Evolutionary conservation across 2,113 vertebrate genomes (phyloP).

Genomic region (Herpailurus yagouaroundi): DNA sequence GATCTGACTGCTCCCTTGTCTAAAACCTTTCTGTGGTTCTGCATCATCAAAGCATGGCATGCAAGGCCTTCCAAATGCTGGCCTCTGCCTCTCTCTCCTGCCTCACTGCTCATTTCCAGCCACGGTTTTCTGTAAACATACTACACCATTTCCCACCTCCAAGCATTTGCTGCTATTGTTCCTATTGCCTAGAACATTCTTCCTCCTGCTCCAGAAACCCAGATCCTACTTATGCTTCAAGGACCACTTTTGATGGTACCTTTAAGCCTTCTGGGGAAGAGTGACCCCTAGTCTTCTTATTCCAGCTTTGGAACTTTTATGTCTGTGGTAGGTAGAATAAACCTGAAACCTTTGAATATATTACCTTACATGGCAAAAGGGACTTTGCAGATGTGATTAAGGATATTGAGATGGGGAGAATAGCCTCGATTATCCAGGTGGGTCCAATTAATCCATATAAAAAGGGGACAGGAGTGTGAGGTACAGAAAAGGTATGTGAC

Average conservation of each 20-base stretch:
- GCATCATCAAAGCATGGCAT: neutral
- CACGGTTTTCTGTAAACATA: neutral
- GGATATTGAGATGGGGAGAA: neutral
- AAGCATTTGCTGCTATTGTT: neutral
- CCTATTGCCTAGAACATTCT: neutral
- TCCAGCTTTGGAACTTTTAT: neutral
- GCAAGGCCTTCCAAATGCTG: neutral
- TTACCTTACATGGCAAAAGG: neutral
- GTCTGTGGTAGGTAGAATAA: neutral
- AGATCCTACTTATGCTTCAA: neutral
- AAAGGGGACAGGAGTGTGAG: neutral
- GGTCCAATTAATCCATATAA: neutral
- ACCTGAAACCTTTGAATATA: neutral
- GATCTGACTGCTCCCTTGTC: neutral
- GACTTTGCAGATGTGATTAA: neutral
- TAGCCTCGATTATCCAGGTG: neutral
- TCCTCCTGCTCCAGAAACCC: neutral
- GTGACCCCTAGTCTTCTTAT: neutral
- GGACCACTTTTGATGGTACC: neutral
- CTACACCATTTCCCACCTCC: neutral
- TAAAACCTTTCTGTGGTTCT: neutral
- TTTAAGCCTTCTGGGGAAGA: neutral
- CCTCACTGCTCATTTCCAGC: neutral
- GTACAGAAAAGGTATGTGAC: neutral
- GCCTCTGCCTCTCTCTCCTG: neutral